Evolutionary conservation across 2,888 invertebrate genomes (phyloP).

Genomic region (Syrphus vitripennis): DNA sequence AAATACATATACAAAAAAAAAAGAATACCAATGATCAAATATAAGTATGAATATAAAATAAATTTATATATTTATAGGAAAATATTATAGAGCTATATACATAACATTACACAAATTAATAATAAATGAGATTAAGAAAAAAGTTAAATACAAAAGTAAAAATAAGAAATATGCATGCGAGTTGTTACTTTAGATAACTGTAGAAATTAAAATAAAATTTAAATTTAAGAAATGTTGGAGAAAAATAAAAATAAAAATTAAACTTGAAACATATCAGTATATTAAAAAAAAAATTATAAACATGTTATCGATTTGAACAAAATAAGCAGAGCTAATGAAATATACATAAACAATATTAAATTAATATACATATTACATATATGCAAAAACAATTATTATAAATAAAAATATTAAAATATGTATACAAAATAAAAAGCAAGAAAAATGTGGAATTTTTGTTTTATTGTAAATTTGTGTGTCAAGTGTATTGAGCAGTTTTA

Average conservation of each 20-base stretch:
- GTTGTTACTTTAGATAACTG: conserved; percentile 41
- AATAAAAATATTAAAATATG: conserved; percentile 42
- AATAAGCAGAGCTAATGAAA: conserved; percentile 30
- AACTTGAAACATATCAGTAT: conserved; percentile 64
- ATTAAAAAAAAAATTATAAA: conserved; percentile 21
- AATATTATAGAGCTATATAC: conserved; percentile 47
- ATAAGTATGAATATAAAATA: conserved; percentile 24
- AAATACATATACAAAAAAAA: conserved; percentile 52
- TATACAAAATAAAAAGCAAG: conserved; percentile 58
- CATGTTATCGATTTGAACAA: conserved; percentile 42
- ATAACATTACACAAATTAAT: conserved; percentile 8
- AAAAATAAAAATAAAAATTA: conserved; percentile 20
- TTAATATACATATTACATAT: too few species aligned
- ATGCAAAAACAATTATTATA: conserved; percentile 43
- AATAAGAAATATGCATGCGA: conserved; percentile 36
- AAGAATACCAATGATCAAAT: background rate
- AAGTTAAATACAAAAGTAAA: background rate
- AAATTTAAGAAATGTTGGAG: conserved; percentile 32
- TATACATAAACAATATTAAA: conserved; percentile 24
- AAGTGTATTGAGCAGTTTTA: too few species aligned
- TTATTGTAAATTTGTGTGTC: background rate
- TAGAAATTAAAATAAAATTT: conserved; percentile 32
- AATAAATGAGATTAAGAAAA: background rate
- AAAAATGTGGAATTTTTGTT: background rate
- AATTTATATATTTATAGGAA: conserved; percentile 69